Percentiles rank a stretch among this genome's conserved stretches.
Evolutionary conservation across 2,888 invertebrate species (phyloP).

Genomic region (Drosophila cyrtoloma): DNA sequence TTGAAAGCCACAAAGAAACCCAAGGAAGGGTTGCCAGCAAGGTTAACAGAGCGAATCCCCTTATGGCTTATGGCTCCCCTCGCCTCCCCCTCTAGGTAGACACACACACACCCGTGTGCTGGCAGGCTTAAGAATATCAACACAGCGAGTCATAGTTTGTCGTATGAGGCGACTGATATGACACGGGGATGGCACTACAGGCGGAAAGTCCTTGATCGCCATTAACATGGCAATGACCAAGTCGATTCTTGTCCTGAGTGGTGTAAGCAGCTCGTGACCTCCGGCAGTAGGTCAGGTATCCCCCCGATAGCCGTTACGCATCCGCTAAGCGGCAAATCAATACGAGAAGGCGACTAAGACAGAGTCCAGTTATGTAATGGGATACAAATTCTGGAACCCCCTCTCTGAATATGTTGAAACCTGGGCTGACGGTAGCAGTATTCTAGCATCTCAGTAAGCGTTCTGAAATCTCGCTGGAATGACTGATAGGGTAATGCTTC

Average conservation of each 20-base stretch:
- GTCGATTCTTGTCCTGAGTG: not conserved
- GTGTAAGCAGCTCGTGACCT: not conserved
- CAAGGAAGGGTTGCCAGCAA: constrained; percentile 28
- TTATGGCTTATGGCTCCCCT: not conserved
- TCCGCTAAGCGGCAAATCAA: not conserved
- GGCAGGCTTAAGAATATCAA: not conserved
- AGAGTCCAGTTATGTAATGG: not conserved
- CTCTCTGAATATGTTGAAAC: not conserved
- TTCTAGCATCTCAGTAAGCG: not conserved
- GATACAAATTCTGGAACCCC: not conserved
- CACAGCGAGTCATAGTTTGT: not conserved
- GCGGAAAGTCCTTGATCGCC: not conserved
- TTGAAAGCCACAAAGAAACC: constrained; percentile 5
- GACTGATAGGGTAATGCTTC: not conserved
- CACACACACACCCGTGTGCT: constrained; percentile 29
- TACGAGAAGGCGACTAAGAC: not conserved
- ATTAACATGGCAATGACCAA: not conserved
- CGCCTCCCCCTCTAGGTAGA: constrained; percentile 24
- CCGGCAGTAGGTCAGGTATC: not conserved
- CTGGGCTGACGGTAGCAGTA: not conserved
- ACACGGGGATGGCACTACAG: not conserved
- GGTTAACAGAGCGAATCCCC: not conserved
- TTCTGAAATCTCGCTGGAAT: not conserved
- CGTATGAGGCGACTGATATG: not conserved
- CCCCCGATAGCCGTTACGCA: not conserved